phyloP scores from a whole-genome alignment of 2,797 vertebrate genomes.

The Sitta carolinensis region DNA sequence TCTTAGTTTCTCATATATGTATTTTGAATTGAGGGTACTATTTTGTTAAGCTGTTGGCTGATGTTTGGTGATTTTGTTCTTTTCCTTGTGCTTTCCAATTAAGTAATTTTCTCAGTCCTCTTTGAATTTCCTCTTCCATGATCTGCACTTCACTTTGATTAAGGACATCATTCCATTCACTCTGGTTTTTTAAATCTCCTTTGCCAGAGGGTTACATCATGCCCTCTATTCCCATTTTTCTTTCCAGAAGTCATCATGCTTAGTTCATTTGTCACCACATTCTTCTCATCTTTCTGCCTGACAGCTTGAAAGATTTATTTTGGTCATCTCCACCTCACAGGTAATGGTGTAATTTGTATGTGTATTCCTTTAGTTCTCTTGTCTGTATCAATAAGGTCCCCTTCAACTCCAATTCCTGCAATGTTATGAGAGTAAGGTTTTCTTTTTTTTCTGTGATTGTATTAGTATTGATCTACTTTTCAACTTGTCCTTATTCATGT shows the following conservation, averaged over 20 bases:
- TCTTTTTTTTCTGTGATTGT: background rate
- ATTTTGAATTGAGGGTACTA: background rate
- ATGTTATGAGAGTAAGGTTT: background rate
- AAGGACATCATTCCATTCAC: background rate
- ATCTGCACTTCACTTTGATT: background rate
- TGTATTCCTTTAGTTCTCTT: background rate
- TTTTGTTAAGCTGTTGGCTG: background rate
- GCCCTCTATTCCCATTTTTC: background rate
- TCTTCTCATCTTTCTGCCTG: constrained; percentile 23
- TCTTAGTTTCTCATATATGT: background rate
- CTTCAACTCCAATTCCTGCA: background rate
- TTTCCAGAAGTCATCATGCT: background rate
- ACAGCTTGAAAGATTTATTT: constrained; percentile 17
- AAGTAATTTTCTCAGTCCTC: background rate
- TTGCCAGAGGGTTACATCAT: background rate
- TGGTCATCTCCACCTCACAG: background rate
- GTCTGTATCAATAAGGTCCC: background rate
- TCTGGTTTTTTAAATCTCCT: background rate
- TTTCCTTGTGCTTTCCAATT: background rate
- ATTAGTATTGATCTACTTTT: background rate
- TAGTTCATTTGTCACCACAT: constrained; percentile 5
- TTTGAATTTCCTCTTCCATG: background rate
- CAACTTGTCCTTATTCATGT: background rate
- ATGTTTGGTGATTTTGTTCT: background rate
- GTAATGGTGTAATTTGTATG: background rate